Evolutionary conservation across 2,113 vertebrate genomes (phyloP), one percentile per base, ranked within the genome.

Genomic region (Cardinalis cardinalis): DNA sequence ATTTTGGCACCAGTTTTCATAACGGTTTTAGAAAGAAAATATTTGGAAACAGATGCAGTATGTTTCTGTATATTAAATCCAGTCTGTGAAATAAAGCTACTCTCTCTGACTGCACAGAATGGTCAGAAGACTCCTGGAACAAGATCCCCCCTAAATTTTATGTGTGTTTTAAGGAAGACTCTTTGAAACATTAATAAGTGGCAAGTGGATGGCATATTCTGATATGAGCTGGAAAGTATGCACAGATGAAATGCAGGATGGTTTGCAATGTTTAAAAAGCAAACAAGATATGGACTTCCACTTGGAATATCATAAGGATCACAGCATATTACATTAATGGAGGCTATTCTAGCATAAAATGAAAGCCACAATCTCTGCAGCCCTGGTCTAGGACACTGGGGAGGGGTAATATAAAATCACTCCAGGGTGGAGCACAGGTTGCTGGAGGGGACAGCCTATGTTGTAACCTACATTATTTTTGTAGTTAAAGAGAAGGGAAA

Each of bases 21-120:
- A 82, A 85, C 0, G 4, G 59, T 65, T 92, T 79, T 84, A 85
- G 74, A 89, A 93, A 87, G 84, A 93, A 94, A 89, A 70, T 94
- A 89, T 92, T 92, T 95, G 87, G 78, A 93, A 96, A 93, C 53
- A 93, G 89, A 87, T 80, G 34, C 69, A 68, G 49, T 81, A 58
- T 93, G 56, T 90, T 95, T 80, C 73, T 89, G 36, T 58, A 88
- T 86, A 92, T 95, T 92, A 85, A 94, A 95, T 85, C 52, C 86
- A 92, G 75, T 43, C 73, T 89, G 58, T 95, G 82, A 88, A 94
- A 89, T 88, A 81, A 74, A 95, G 61, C 64, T 82, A 73, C 32
- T 90, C 59, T 81, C 48, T 89, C 69, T 94, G 49, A 71, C 77
- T 92, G 71, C 72, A 75, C 80, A 80, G 59, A 91, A 88, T 0